Conservation (phyloP, 1,140 invertebrate genomes). For the Oscheius sp. region DNA sequence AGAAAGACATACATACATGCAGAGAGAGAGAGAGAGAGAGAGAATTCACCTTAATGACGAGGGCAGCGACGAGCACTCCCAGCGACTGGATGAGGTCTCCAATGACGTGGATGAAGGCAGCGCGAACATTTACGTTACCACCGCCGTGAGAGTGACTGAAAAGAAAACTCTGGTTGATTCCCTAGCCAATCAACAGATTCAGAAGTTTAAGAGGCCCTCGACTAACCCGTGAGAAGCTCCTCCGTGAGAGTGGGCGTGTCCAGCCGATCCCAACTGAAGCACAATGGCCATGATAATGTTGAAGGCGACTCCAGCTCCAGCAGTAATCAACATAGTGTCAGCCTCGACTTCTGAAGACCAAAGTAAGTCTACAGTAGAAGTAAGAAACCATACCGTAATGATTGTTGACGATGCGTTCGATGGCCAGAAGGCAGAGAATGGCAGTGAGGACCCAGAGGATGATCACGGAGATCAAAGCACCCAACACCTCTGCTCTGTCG, state of each 20-base stretch:
- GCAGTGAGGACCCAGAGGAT: slow-evolving; percentile 73
- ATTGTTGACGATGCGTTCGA: slow-evolving; percentile 77
- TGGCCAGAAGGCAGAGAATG: slow-evolving; percentile 84
- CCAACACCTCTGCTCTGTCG: slow-evolving; percentile 73
- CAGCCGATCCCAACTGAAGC: slow-evolving; percentile 33
- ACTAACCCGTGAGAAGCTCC: slow-evolving; percentile 32
- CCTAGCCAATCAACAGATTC: background rate
- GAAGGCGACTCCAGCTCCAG: slow-evolving; percentile 80
- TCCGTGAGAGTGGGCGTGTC: slow-evolving; percentile 38
- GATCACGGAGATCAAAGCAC: slow-evolving; percentile 54
- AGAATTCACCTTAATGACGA: slow-evolving; percentile 75
- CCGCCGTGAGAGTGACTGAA: slow-evolving; percentile 8
- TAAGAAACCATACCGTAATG: slow-evolving; percentile 66
- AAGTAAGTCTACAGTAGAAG: background rate
- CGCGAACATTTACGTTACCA: slow-evolving; percentile 88
- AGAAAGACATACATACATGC: too few species aligned
- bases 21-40: background rate
- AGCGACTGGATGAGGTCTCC: slow-evolving; percentile 93
- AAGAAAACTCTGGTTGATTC: background rate
- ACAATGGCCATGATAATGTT: slow-evolving; percentile 73
- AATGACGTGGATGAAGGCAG: slow-evolving; percentile 91
- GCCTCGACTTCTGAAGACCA: slow-evolving; percentile 72
- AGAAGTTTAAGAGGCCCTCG: background rate
- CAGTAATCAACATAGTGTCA: slow-evolving; percentile 87
- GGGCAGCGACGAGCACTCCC: slow-evolving; percentile 85